Base-by-base conservation (phyloP, 1,140 invertebrate species). In the Kradibia gibbosae region DNA sequence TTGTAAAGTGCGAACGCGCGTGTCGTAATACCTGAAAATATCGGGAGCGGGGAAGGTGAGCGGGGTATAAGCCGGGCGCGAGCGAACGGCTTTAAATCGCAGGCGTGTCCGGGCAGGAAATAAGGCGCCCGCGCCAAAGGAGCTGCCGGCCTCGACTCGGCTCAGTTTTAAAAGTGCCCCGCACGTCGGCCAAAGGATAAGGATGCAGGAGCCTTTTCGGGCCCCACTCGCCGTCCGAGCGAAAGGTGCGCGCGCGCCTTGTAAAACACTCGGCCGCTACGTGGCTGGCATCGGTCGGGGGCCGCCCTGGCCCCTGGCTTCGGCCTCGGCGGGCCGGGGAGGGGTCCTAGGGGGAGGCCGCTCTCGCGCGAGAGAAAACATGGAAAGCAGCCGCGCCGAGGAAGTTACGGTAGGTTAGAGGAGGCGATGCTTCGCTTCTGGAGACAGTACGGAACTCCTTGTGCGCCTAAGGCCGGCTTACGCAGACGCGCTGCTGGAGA, bases 311-410 rank as follows among this genome's bases (percentile, higher is more conserved):
- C n/a, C n/a, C n/a, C n/a, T n/a, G n/a, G n/a, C n/a, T n/a, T n/a
- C n/a, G n/a, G n/a, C n/a, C n/a, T n/a, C n/a, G n/a, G n/a, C n/a
- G n/a, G n/a, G n/a, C n/a, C n/a, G n/a, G n/a, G n/a, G n/a, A n/a
- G n/a, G n/a, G n/a, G n/a, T n/a, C n/a, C n/a, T n/a, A n/a, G n/a
- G n/a, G n/a, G n/a, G n/a, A n/a, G n/a, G n/a, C n/a, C n/a, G n/a
- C n/a, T n/a, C n/a, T n/a, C n/a, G 72, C 65, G 70, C 60, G 75
- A 83, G 83, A 80, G 81, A 81, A 73, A 67, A 65, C 78, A 62
- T 72, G 55, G 57, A 50, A 31, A 75, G 55, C 13, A 76, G 80
- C 42, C 65, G 74, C 22, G 74, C 20, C 25, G 36, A 53, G 28
- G 42, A 71, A 78, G 74, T 57, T 67, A 55, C 10, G 80, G n/a